Conservation (phyloP, 2,888 invertebrate species). For the Himalopsyche tibetana region DNA sequence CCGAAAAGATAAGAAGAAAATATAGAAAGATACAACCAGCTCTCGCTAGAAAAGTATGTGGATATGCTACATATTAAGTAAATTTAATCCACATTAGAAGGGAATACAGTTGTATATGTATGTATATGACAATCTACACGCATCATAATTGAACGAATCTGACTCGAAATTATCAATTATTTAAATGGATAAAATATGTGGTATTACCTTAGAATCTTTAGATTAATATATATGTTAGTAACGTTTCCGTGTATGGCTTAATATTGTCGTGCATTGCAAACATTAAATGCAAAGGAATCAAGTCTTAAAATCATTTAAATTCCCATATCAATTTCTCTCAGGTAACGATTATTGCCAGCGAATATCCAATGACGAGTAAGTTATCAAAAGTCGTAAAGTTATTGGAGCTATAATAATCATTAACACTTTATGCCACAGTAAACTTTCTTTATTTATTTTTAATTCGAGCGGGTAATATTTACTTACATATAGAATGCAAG, state of each 20-base stretch:
- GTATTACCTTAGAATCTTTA: too few relatives aligned
- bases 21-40: too few relatives aligned
- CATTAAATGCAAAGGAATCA: slow-evolving; percentile 44
- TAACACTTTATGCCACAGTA: background rate
- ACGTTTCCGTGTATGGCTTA: background rate
- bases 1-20: too few relatives aligned
- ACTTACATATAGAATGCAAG: too few relatives aligned
- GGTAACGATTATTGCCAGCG: slow-evolving; percentile 54
- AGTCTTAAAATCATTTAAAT: slow-evolving; percentile 35
- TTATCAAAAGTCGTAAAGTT: slow-evolving; percentile 60
- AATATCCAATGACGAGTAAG: slow-evolving; percentile 55
- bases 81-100: too few relatives aligned
- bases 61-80: too few relatives aligned
- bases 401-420: slow-evolving; percentile 52
- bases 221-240: background rate
- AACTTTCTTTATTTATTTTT: too few relatives aligned
- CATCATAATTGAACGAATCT: too few relatives aligned
- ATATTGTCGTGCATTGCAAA: background rate
- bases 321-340: slow-evolving; percentile 53
- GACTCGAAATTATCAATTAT: background rate
- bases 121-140: background rate
- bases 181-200: too few relatives aligned
- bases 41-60: too few relatives aligned
- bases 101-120: too few relatives aligned
- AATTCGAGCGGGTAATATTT: too few relatives aligned